A percentile compares a stretch with the other conserved stretches of the same genome.
Evolutionary conservation across 2,113 vertebrate genomes (phyloP).

Genomic region (Lampris incognitus): DNA sequence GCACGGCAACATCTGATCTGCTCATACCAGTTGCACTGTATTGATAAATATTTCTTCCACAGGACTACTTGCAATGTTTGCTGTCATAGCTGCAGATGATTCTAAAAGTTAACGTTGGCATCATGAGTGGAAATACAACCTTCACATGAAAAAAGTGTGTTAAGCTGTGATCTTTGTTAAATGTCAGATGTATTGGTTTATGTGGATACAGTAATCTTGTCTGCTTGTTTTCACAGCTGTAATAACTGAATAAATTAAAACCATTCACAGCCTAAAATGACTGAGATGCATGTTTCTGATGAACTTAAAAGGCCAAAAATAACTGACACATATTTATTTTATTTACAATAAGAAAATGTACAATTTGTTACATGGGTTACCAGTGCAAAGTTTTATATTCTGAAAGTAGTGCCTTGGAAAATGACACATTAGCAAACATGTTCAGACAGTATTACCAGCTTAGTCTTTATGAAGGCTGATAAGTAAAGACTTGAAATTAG

Average conservation of each 20-base stretch:
- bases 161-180: constrained; percentile 64
- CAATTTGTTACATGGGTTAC: constrained; percentile 99
- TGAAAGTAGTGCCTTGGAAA: constrained; percentile 78
- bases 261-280: constrained; percentile 34
- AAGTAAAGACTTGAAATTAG: constrained; percentile 61
- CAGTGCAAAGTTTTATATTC: constrained; percentile 90
- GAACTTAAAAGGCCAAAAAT: background rate
- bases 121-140: constrained; percentile 30
- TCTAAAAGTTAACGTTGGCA: constrained; percentile 34
- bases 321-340: constrained; percentile 82
- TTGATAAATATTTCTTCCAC: constrained; percentile 36
- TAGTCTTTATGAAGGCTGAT: constrained; percentile 39
- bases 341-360: constrained; percentile 99
- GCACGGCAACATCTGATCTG: constrained; percentile 40
- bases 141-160: constrained; percentile 50
- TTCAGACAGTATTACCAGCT: constrained; percentile 53
- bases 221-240: constrained; percentile 79
- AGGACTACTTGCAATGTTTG: constrained; percentile 55
- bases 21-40: constrained; percentile 51
- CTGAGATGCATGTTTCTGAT: constrained; percentile 21
- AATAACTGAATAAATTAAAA: constrained; percentile 72
- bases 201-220: constrained; percentile 70
- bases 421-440: constrained; percentile 74
- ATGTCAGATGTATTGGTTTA: constrained; percentile 66
- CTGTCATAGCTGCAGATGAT: constrained; percentile 26